Conservation (phyloP, 2,888 invertebrate genomes). For the Lycocerus yunnanus region DNA sequence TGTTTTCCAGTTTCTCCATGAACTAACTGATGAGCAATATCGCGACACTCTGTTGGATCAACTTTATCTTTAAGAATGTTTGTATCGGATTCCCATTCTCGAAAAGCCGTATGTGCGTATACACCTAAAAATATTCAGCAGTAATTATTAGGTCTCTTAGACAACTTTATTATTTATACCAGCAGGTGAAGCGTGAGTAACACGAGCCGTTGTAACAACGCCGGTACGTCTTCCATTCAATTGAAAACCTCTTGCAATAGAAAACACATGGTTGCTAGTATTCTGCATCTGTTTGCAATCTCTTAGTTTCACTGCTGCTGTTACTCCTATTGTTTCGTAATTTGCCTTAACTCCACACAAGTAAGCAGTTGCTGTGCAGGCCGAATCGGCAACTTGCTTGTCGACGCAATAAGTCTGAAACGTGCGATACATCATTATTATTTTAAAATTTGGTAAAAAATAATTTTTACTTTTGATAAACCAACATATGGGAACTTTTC, state of each 20-base stretch:
- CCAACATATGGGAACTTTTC: constrained; percentile 77
- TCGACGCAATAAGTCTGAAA: constrained; percentile 75
- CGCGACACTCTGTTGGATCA: constrained; percentile 63
- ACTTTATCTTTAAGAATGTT: constrained; percentile 59
- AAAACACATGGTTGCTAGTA: constrained; percentile 63
- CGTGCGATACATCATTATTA: constrained; percentile 37
- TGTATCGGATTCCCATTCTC: constrained; percentile 75
- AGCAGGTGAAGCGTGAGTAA: constrained; percentile 80
- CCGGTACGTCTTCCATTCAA: constrained; percentile 66
- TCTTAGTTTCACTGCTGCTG: constrained; percentile 64
- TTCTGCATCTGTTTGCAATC: constrained; percentile 67
- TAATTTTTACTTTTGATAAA: constrained; percentile 69
- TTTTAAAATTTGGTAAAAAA: neutral
- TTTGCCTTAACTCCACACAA: constrained; percentile 79
- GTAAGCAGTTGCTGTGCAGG: constrained; percentile 81
- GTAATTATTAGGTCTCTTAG: too few species aligned
- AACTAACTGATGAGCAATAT: constrained; percentile 76
- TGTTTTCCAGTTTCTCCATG: constrained; percentile 67
- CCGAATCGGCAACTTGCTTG: constrained; percentile 79
- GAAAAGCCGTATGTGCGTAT: constrained; percentile 72
- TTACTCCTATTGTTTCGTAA: constrained; percentile 75
- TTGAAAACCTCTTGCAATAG: constrained; percentile 75
- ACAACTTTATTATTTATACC: constrained; percentile 38
- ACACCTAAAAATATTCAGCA: constrained; percentile 58
- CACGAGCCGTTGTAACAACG: constrained; percentile 75